These are phyloP conservation scores for Saguinus midas DNA, from an alignment of 2,113 vertebrate genomes.

Conservation along the genomic window DNA sequence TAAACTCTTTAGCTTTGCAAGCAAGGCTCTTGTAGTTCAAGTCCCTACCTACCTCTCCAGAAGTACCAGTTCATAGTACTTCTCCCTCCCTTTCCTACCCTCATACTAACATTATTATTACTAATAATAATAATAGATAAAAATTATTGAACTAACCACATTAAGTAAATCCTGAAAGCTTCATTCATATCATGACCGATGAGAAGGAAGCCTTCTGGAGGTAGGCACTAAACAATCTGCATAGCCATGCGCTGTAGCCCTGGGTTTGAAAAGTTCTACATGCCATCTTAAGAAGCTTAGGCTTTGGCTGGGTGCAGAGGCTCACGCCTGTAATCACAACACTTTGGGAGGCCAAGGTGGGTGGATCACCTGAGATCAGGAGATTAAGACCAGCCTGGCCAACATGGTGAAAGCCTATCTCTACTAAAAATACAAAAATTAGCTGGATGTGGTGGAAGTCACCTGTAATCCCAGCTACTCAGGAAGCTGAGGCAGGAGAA, in stretches of 20 bases:
- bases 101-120: background rate
- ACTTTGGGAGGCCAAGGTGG: too few species aligned
- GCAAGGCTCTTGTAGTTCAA: background rate
- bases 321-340: too few species aligned
- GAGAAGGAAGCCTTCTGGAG: background rate
- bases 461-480: too few species aligned
- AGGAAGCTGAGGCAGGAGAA: too few species aligned
- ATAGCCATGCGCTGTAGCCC: background rate
- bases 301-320: too few species aligned
- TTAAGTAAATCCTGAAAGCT: conserved; percentile 17
- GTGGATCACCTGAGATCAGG: too few species aligned
- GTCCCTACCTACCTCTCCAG: background rate
- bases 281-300: background rate
- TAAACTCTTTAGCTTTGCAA: background rate
- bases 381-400: too few species aligned
- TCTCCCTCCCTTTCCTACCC: background rate
- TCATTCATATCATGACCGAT: background rate
- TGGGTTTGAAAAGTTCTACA: background rate
- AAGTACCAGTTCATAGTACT: background rate
- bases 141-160: background rate
- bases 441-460: too few species aligned
- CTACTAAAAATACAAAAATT: too few species aligned
- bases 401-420: too few species aligned
- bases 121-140: background rate
- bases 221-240: background rate